Evolutionary conservation across 2,888 invertebrate species (phyloP), one percentile per base, ranked within the genome.

Genomic region (Abrostola tripartita): DNA sequence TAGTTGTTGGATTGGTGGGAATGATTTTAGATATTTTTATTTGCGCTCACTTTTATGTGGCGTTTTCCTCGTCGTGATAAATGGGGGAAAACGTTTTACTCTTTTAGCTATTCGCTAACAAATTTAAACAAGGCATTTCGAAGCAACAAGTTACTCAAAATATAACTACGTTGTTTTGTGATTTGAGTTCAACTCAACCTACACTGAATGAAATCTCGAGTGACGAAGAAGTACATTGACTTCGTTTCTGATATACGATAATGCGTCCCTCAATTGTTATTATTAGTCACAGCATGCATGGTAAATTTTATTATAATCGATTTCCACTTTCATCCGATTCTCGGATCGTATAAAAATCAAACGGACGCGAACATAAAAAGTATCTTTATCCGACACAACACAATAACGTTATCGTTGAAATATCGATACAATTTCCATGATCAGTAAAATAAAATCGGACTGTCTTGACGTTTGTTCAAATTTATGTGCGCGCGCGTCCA

Each of bases 381-480:
- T 90, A 92, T 90, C 89, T 88, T 90, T 79, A 79, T 72, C 78
- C 76, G 65, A 89, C 88, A 89, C 85, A 84, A 83, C 88, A 91
- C 88, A 89, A 90, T 88, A 88, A 88, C 91, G 90, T 91, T 93
- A 92, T 92, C 90, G 86, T 87, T 92, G 92, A 93, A 92, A 91
- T 93, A 93, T 92, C 91, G 92, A 92, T 91, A 91, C 92, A 91
- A 92, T 93, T 92, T 91, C 89, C 92, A 90, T 92, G 93, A 94
- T 94, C 92, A 87, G 92, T 89, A 88, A 89, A 92, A 93, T 92
- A 92, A 93, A 93, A 92, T 92, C 90, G 87, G 82, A 85, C 85
- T 82, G 79, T 85, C 86, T 85, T 91, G 92, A 92, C 92, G 90
- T 90, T 91, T 88, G 88, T 90, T 89, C 84, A 82, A 92, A 92